phyloP scores from a whole-genome alignment of 1,140 invertebrate genomes.

The Amphibalanus amphitrite region DNA sequence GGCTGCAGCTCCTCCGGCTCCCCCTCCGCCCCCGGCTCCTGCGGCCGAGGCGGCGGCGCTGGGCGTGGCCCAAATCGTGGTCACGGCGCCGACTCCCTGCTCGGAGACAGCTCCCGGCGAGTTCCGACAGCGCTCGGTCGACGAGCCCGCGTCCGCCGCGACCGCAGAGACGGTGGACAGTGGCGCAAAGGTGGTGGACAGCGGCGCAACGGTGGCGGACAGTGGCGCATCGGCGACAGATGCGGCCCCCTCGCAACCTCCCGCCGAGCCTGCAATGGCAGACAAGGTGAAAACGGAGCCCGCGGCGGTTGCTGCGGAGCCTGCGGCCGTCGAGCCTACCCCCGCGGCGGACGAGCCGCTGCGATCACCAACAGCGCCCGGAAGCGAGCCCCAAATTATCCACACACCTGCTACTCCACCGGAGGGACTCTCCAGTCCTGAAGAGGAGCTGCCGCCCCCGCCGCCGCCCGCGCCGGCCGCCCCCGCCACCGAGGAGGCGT shows the following conservation, averaged over 20 bases:
- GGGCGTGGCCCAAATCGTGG: neutral
- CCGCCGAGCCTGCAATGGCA: no score
- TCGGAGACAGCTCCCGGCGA: neutral
- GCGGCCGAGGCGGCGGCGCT: neutral
- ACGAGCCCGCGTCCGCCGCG: neutral
- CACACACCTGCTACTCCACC: constrained; percentile 3
- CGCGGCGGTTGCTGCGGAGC: neutral
- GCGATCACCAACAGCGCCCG: neutral
- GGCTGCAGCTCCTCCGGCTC: no score
- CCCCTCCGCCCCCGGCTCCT: no score
- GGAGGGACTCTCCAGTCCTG: neutral
- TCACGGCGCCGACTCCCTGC: neutral
- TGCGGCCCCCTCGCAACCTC: no score
- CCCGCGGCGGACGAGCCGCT: neutral
- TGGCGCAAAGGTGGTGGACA: no score
- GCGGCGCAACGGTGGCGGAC: no score
- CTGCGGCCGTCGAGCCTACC: neutral
- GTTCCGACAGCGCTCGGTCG: neutral
- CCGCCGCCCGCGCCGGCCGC: neutral
- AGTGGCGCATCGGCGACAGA: no score
- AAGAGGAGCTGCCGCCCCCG: neutral
- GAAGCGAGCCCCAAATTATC: neutral
- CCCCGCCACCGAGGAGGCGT: neutral
- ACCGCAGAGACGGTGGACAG: neutral
- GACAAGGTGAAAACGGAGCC: no score